A percentile compares a stretch with the other conserved stretches of the same genome.
phyloP scores from a whole-genome alignment of 2,113 vertebrate species.

The Protobothrops mucrosquamatus region DNA sequence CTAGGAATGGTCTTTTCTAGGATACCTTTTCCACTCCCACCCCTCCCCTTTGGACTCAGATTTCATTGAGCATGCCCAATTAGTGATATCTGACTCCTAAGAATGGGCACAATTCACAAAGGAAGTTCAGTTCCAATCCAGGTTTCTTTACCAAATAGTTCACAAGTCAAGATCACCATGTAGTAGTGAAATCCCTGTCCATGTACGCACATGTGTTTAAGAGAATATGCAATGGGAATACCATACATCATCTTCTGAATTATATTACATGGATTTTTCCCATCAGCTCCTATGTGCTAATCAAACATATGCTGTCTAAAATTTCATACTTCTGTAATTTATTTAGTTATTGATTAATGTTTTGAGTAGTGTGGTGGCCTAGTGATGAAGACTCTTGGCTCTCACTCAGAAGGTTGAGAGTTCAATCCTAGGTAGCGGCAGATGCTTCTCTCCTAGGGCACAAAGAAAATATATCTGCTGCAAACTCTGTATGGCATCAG shows the following conservation, averaged over 20 bases:
- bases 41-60: background rate
- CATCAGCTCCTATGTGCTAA: background rate
- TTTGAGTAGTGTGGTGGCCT: background rate
- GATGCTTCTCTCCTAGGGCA: background rate
- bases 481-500: background rate
- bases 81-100: background rate
- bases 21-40: background rate
- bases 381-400: background rate
- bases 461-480: background rate
- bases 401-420: background rate
- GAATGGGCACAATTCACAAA: background rate
- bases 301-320: background rate
- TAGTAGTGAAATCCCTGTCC: background rate
- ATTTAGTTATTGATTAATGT: background rate
- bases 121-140: background rate
- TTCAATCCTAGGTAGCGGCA: background rate
- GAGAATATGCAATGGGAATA: background rate
- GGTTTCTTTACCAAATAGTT: background rate
- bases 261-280: background rate
- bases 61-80: background rate
- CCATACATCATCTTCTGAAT: background rate
- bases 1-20: background rate
- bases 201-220: background rate
- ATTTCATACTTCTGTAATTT: background rate
- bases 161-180: background rate